These are phyloP conservation scores for Melipona bicolor DNA, from an alignment of 2,888 invertebrate genomes.

Conservation along the genomic window DNA sequence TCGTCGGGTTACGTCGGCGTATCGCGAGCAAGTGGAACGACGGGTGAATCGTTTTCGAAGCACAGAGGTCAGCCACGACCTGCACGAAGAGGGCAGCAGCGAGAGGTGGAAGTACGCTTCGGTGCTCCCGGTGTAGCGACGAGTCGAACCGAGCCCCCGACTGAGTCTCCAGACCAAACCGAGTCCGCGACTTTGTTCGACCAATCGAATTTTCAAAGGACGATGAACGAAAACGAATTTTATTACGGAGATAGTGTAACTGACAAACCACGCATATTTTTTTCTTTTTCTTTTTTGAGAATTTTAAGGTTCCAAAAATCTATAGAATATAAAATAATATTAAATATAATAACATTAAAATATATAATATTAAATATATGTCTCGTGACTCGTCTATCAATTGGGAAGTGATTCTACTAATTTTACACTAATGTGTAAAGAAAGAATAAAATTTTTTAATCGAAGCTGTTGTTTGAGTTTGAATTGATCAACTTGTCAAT, in stretches of 20 bases:
- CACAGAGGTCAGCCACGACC: slow-evolving; percentile 76
- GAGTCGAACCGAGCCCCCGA: slow-evolving; percentile 49
- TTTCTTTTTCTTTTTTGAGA: neutral
- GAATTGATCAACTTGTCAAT: no score
- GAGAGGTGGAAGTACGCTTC: slow-evolving; percentile 83
- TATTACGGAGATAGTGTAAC: neutral
- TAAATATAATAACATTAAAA: no score
- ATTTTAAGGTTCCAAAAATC: no score
- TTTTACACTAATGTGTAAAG: no score
- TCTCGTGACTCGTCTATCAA: no score
- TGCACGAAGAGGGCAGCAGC: slow-evolving; percentile 74
- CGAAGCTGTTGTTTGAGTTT: no score
- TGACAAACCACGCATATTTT: neutral
- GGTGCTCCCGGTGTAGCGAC: slow-evolving; percentile 77
- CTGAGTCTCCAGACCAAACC: slow-evolving; percentile 28
- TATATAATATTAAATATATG: no score
- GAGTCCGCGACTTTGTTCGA: slow-evolving; percentile 17
- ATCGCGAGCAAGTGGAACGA: slow-evolving; percentile 65
- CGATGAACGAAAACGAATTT: neutral
- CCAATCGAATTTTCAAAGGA: neutral
- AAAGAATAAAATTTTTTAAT: no score
- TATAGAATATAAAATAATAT: no score
- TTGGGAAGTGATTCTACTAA: no score
- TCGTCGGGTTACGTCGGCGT: slow-evolving; percentile 55
- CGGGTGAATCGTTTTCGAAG: slow-evolving; percentile 65